These are phyloP conservation scores for Dinomys branickii DNA, from an alignment of 2,113 vertebrate genomes.

Conservation along the genomic window DNA sequence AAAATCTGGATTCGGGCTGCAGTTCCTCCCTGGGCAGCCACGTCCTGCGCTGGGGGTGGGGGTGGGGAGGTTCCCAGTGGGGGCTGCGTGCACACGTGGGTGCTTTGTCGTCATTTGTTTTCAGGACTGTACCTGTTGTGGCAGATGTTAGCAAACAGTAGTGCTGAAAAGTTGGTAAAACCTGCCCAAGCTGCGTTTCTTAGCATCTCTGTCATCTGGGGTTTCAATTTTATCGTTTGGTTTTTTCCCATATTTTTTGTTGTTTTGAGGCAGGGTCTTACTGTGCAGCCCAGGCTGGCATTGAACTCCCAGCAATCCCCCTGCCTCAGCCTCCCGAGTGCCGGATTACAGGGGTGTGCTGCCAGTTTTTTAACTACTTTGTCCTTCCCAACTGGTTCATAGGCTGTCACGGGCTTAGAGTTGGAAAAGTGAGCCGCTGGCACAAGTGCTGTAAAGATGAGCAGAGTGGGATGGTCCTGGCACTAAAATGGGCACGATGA, in stretches of 20 bases:
- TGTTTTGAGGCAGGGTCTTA: not conserved
- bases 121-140: not conserved
- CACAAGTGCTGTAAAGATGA: not conserved
- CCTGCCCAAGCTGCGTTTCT: fast-evolving
- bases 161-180: not conserved
- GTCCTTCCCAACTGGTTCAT: fast-evolving
- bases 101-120: not conserved
- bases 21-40: not conserved
- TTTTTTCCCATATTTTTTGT: not conserved
- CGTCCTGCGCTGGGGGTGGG: fast-evolving
- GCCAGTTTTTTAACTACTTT: not conserved
- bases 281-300: not conserved
- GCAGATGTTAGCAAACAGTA: not conserved
- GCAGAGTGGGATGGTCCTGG: fast-evolving
- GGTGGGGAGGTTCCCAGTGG: not conserved
- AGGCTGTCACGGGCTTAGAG: fast-evolving
- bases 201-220: fast-evolving
- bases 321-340: not conserved
- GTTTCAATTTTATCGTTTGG: not conserved
- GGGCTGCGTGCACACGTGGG: fast-evolving
- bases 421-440: not conserved
- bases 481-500: not conserved
- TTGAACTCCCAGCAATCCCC: not conserved
- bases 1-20: no score
- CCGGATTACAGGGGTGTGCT: not conserved